phyloP scores from a whole-genome alignment of 2,888 invertebrate species.

The Therioaphis trifolii region DNA sequence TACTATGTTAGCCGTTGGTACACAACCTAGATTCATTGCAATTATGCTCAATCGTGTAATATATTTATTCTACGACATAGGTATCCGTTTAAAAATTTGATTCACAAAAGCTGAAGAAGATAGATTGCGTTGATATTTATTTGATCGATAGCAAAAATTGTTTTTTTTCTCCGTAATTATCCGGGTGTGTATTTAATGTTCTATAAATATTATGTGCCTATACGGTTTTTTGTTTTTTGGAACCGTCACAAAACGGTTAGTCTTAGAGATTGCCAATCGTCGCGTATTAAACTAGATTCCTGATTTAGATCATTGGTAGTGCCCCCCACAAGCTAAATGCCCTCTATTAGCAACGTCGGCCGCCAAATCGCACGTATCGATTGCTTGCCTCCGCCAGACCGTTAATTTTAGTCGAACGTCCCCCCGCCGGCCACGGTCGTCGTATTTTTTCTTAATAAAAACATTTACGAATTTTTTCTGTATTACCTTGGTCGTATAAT shows the following conservation, averaged over 20 bases:
- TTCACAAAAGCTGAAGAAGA: too few species aligned
- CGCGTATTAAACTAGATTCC: conserved; percentile 53
- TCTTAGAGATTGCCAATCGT: conserved; percentile 55
- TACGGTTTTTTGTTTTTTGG: conserved; percentile 47
- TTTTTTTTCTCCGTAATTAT: background rate
- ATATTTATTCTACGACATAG: too few species aligned
- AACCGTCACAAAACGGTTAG: conserved; percentile 52
- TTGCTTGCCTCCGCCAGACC: background rate
- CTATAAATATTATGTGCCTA: conserved; percentile 50
- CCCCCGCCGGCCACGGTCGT: background rate
- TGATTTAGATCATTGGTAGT: conserved; percentile 51
- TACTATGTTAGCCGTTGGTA: too few species aligned
- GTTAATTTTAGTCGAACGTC: conserved; percentile 49
- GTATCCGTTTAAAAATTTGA: too few species aligned
- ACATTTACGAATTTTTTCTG: too few species aligned
- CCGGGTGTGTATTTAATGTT: conserved; percentile 35
- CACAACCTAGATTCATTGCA: too few species aligned
- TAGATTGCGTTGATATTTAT: too few species aligned
- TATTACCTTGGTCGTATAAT: too few species aligned
- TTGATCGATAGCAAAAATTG: too few species aligned
- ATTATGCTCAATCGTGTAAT: too few species aligned
- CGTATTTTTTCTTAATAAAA: background rate
- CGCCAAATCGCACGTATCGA: conserved; percentile 39
- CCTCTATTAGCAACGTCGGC: conserved; percentile 45
- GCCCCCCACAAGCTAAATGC: conserved; percentile 38